Base-by-base conservation (phyloP, 2,113 vertebrate species). In the Maccullochella peelii region DNA sequence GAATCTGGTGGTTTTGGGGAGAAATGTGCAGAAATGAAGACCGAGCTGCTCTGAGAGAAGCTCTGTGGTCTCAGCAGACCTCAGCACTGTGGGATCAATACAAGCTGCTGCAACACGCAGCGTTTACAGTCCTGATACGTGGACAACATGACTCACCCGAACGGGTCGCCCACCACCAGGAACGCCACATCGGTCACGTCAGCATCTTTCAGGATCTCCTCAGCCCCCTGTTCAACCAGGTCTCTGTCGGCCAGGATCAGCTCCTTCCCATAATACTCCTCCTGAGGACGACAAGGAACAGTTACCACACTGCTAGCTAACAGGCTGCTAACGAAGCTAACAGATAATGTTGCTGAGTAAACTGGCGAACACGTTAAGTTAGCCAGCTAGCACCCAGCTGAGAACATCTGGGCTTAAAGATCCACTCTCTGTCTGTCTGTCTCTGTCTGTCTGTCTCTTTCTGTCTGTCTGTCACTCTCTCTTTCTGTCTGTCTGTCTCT, bases 141-240 rank as follows among this genome's bases (percentile, higher is more conserved):
- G 66, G 71, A 72, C 18, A 7, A 7, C 14, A 2, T 18, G 44
- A 86, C 97, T 97, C 96, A 99, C 98, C 98, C 98, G 81, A 99
- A 98, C 5, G 98, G 98, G 93, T 99, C 98, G 1, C 98, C 98
- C 84, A 99, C 98, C 61, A 99, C 98, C 78, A 99, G 95, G 86
- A 99, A 98, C 0, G 96, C 98, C 1, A 99, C 96, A 58, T 99
- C 97, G 61, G 76, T 95, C 42, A 88, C 81, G 76, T 95, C 95
- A 4, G 98, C 98, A 36, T 96, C 97, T 77, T 94, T 95, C 76
- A 99, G 96, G 93, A 99, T 98, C 85, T 91, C 93, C 42, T 97
- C 97, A 5, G 97, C 96, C 66, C 97, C 95, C 93, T 98, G 97
- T 82, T 99, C 98, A 77, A 99, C 98, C 71, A 93, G 95, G 77